Base-by-base conservation (phyloP, 2,888 invertebrate species). In the Pachycephus smyrnensis region DNA sequence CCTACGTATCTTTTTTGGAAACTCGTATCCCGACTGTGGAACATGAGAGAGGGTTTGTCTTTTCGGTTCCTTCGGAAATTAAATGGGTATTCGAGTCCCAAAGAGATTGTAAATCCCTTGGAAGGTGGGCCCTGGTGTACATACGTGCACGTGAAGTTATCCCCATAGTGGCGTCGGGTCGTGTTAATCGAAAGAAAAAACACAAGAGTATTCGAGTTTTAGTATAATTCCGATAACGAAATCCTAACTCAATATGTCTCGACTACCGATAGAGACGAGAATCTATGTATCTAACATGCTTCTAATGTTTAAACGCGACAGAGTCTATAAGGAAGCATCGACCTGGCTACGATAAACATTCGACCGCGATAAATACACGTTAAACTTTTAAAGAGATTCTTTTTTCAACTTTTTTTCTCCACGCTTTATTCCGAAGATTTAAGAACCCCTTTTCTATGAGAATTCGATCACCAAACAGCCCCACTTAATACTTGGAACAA, bases 51-150 rank as follows among this genome's bases (percentile, higher is more conserved):
- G 81, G 80, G 80, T 84, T 85, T 85, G 85, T 86, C 55, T 87
- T 88, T 88, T 85, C 86, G 82, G 84, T 83, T 83, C 84, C 85
- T 81, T 87, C 83, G 87, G 86, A 88, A 88, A 88, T 87, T 87
- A 87, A 85, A 87, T 83, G 88, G 76, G 71, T 71, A 33, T 33
- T 12, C 31, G 71, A 71, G 32, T 71, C 71, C 71, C 71, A 71
- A 71, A 71, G 71, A 71, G 71, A 33, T 71, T 71, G 71, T 71
- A 71, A 71, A 71, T 71, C 71, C 71, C 71, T 33, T 71, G 32
- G 30, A 71, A 71, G 71, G 31, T 30, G 71, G 71, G 12, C 71
- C 71, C 12, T 33, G 71, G 71, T 55, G 55, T 55, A 55, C 55
- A 55, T 9, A 55, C 23, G 23, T 23, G 23, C 23, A 55, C 55